Base-by-base conservation (phyloP, 2,888 invertebrate genomes). In the Athrips mouffetella region DNA sequence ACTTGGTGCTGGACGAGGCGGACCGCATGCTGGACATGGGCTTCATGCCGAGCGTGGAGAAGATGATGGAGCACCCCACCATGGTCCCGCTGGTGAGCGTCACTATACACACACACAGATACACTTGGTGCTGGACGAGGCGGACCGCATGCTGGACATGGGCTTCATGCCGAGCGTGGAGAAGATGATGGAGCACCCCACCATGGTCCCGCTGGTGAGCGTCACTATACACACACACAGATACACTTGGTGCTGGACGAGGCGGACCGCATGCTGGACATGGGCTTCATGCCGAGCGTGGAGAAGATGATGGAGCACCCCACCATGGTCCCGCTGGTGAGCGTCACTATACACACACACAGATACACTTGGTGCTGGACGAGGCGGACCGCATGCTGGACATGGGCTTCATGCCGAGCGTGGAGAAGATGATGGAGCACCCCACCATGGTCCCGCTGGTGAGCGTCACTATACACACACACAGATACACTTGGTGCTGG, bases 11-110 rank as follows among this genome's bases (percentile, higher is more conserved):
- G 41, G 99, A 99, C 75, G 99, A 99, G 85, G 99, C 99, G 3
- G 99, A 99, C 89, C 93, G 99, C 50, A 99, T 99, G 99, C 90
- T 99, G 66, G 99, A 99, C 84, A 99, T 99, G 99, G 99, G 99
- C 67, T 99, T 99, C 82, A 96, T 98, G 78, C 96, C 97, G 0
- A 96, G 96, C 69, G 95, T 99, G 49, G 95, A 96, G 64, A 94
- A 95, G 69, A 94, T 96, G 76, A 90, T 96, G 76, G 87, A 90
- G 0, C 93, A 96, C 67, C 76, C 90, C 3, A 92, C 93, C 2
- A 99, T 99, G 98, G 96, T 97, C 16, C 79, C 91, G 0, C 92
- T 93, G 54, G 93, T 92, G 72, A 89, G 89, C 80, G n/a, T n/a
- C n/a, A n/a, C n/a, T n/a, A n/a, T n/a, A n/a, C n/a, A n/a, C n/a